Conservation (phyloP, 1,140 invertebrate species). For the Aphelinus atriplicis region DNA sequence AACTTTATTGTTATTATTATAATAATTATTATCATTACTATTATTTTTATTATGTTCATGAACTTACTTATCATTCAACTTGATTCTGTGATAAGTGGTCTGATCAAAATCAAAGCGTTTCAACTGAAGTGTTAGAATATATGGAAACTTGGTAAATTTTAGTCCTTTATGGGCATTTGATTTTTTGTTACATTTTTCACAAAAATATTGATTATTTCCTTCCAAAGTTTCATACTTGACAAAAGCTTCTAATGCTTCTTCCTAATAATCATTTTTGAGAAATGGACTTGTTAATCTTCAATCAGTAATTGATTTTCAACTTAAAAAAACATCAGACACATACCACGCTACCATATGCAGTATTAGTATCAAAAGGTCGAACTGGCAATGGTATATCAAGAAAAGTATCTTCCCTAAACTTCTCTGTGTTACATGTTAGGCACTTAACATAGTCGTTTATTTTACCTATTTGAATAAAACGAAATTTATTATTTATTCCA, state of each 20-base stretch:
- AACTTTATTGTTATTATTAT: neutral
- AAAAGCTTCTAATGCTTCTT: slow-evolving; percentile 87
- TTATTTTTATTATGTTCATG: neutral
- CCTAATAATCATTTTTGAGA: slow-evolving; percentile 63
- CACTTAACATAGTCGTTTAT: slow-evolving; percentile 95
- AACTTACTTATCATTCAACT: slow-evolving; percentile 88
- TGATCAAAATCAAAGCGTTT: slow-evolving; percentile 95
- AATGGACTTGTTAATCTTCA: neutral
- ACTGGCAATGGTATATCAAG: slow-evolving; percentile 91
- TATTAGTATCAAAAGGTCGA: slow-evolving; percentile 81
- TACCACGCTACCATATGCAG: slow-evolving; percentile 84
- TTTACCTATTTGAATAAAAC: slow-evolving; percentile 69
- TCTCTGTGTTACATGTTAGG: slow-evolving; percentile 86
- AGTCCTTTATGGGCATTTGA: slow-evolving; percentile 93
- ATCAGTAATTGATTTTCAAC: neutral
- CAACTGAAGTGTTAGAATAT: slow-evolving; percentile 87
- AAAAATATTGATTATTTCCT: slow-evolving; percentile 90
- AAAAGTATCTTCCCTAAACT: slow-evolving; percentile 85
- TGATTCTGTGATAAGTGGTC: slow-evolving; percentile 85
- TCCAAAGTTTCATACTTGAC: slow-evolving; percentile 87
- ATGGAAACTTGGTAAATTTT: slow-evolving; percentile 89
- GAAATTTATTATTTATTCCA: slow-evolving; percentile 53
- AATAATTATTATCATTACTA: neutral
- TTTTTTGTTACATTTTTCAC: slow-evolving; percentile 88
- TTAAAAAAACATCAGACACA: slow-evolving; percentile 49